Evolutionary conservation across 2,888 invertebrate species (phyloP), one percentile per base, ranked within the genome.

Genomic region (Nezara viridula): DNA sequence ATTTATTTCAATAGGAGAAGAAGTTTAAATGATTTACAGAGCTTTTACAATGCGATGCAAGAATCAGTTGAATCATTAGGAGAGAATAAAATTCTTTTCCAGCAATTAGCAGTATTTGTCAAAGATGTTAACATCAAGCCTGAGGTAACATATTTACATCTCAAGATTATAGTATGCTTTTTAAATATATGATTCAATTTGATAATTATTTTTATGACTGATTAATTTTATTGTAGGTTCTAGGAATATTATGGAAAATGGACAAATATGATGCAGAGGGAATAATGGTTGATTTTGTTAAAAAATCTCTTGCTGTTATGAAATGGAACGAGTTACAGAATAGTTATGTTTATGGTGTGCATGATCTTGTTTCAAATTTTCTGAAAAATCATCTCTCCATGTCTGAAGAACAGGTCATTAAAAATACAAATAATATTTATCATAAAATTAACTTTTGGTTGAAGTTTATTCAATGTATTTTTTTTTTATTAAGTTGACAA

Each of bases 121-220:
- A 95, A 96, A 92, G 96, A 96, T 91, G 95, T 96, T 0, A 96
- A 96, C 92, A 94, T 96, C 50, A 94, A 95, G 44, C 94, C 94
- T 10, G 91, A 92, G 89, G 92, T 92, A 91, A 89, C 88, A 32
- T 44, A 87, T 88, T 88, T 90, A 89, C 89, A 77, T 55, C 1
- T 66, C 44, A 37, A 77, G 27, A 27, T 90, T 86, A 89, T 85
- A 60, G 47, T 89, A 6, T 14, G 2, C 32, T 60, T 60, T 86
- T n/a, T 55, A 24, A 40, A 47, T 85, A 40, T 24, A n/a, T 85
- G 2, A 24, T 44, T 27, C 47, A 14, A 24, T 47, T 47, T 85
- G 6, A 77, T 55, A 55, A n/a, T 55, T 55, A 3, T 50, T 3
- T n/a, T 21, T 50, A 12, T 21, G 50, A 50, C 24, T 55, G 2